Conservation (phyloP, 2,888 invertebrate genomes). For the Drosophila recens region DNA sequence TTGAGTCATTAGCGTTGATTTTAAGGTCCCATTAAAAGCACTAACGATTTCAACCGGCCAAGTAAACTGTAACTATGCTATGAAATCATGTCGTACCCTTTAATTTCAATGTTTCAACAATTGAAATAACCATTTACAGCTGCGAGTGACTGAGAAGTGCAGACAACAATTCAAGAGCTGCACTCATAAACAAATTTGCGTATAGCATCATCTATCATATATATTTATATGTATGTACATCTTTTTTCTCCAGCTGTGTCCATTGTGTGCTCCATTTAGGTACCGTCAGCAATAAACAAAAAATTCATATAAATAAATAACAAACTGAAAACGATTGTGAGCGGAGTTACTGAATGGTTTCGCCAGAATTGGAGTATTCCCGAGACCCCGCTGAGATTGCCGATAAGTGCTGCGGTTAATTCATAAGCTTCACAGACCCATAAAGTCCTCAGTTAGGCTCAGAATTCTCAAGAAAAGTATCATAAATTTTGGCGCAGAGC, state of each 20-base stretch:
- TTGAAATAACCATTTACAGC: conserved; percentile 23
- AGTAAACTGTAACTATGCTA: conserved; percentile 8
- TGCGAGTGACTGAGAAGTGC: conserved; percentile 23
- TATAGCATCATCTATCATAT: conserved; percentile 68
- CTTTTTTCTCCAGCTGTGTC: conserved; percentile 52
- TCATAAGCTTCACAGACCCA: conserved; percentile 32
- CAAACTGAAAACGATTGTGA: conserved; percentile 24
- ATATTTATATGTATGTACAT: conserved; percentile 18
- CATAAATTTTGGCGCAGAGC: conserved; percentile 10
- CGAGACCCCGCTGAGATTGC: conserved; percentile 45
- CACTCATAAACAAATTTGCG: conserved; percentile 74
- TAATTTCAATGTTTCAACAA: conserved; percentile 17
- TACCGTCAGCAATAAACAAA: conserved; percentile 34
- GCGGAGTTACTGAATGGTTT: conserved; percentile 26
- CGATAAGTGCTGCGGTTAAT: conserved; percentile 52
- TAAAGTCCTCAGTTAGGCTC: conserved; percentile 8
- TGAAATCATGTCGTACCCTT: not conserved
- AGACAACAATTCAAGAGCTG: conserved; percentile 58
- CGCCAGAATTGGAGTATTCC: conserved; percentile 33
- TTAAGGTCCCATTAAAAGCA: conserved; percentile 65
- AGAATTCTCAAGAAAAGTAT: conserved; percentile 20
- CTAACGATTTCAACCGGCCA: conserved; percentile 50
- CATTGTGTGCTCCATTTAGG: conserved; percentile 54
- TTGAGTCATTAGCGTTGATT: conserved; percentile 72
- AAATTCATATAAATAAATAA: conserved; percentile 42